phyloP scores from a whole-genome alignment of 2,888 invertebrate genomes.

The Amblyjoppa proteus region DNA sequence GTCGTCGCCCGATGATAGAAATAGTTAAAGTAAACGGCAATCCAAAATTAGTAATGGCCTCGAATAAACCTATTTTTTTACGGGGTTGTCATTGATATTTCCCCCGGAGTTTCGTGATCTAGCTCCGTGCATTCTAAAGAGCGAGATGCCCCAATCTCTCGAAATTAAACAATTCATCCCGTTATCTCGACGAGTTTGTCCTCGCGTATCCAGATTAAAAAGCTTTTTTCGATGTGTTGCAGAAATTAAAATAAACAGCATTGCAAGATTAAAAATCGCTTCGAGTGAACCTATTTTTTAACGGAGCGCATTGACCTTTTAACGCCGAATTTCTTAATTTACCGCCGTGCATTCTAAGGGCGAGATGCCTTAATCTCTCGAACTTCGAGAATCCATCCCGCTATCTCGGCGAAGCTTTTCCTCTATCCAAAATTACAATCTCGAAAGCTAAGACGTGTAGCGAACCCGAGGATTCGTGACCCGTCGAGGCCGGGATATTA shows the following conservation, averaged over 20 bases:
- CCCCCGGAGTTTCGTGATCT: no score
- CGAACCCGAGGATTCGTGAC: conserved; percentile 5
- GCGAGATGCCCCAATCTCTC: background rate
- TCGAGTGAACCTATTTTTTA: background rate
- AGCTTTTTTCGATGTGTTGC: no score
- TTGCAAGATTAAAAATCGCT: background rate
- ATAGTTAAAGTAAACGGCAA: no score
- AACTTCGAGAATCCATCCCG: background rate
- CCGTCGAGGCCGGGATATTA: background rate
- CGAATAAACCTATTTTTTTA: no score
- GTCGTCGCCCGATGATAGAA: no score
- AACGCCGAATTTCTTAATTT: background rate
- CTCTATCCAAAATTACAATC: conserved; percentile 11
- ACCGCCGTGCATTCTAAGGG: background rate
- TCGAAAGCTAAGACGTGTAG: background rate
- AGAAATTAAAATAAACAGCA: background rate
- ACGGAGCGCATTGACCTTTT: background rate
- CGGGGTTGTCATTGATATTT: no score
- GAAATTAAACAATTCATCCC: background rate
- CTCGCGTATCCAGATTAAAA: background rate
- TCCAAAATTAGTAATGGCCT: no score
- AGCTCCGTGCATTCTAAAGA: background rate
- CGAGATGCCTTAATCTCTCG: background rate
- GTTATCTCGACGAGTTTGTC: background rate
- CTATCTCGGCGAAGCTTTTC: conserved; percentile 1